Base-by-base conservation (phyloP, 2,113 vertebrate genomes). In the Polypterus bichir region DNA sequence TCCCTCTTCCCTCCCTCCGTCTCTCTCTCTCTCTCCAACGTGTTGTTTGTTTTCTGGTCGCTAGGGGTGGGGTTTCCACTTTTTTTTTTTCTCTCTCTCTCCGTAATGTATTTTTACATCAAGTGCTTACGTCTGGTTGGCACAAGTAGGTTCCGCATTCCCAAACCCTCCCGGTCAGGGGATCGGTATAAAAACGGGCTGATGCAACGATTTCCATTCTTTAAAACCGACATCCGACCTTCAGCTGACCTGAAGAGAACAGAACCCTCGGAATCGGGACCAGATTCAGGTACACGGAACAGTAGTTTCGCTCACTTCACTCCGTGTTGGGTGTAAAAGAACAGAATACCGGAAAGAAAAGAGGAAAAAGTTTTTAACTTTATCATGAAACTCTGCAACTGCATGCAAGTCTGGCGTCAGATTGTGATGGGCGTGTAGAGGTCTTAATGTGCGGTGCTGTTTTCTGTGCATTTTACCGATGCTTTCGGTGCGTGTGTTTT, bases 91-190 rank as follows among this genome's bases (percentile, higher is more conserved):
- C 80, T 77, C 68, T 75, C 76, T 74, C 76, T 76, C 74, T 75
- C 65, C 71, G 70, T 9, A 71, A 78, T 75, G 65, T 67, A 59
- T 65, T 76, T 75, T 77, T 49, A 81, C 84, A 83, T 85, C 82
- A 77, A 27, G 80, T 84, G 85, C 87, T 91, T 89, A 88, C 91
- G 91, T 91, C 86, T 84, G 82, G 77, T 84, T 89, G 90, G 86
- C 89, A 87, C 74, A 73, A 79, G 74, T 79, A 78, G 88, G 89
- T 90, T 94, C 92, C 92, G 92, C 92, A 96, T 96, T 96, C 92
- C 92, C 86, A 84, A 90, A 88, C 91, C 90, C 89, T 92, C 91
- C 90, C 91, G 88, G 87, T 84, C 79, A 85, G 47, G 86, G 86
- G 88, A 84, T 89, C 88, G 82, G 79, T 92, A 88, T 85, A 86